Evolutionary conservation across 2,797 vertebrate species (phyloP).

Genomic region (Morus bassanus): DNA sequence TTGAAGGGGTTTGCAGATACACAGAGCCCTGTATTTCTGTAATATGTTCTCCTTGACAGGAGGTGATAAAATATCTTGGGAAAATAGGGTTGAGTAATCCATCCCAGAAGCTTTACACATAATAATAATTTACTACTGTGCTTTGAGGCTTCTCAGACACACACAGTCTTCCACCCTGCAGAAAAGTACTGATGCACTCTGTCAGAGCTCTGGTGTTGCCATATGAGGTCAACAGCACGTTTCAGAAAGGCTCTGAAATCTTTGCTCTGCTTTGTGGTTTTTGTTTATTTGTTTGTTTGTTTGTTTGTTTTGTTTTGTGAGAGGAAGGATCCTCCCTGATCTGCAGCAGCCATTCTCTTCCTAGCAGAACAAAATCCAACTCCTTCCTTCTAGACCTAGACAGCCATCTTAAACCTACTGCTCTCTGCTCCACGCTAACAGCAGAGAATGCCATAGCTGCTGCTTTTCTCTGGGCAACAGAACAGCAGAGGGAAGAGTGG

Average conservation of each 20-base stretch:
- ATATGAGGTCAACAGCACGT: neutral
- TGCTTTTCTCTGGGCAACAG: neutral
- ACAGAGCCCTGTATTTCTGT: neutral
- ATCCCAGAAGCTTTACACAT: neutral
- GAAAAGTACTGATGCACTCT: neutral
- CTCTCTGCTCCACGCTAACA: neutral
- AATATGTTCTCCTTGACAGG: neutral
- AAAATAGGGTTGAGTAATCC: neutral
- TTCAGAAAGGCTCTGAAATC: neutral
- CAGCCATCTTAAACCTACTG: neutral
- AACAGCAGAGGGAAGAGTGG: neutral
- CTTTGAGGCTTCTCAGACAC: neutral
- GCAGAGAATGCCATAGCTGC: neutral
- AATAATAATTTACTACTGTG: neutral
- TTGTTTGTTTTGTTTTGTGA: neutral
- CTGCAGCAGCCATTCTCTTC: neutral
- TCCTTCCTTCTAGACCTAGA: neutral
- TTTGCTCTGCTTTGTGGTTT: neutral
- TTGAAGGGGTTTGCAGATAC: neutral
- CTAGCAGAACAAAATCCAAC: neutral
- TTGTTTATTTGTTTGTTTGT: too few relatives aligned
- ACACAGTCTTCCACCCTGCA: rapidly evolving
- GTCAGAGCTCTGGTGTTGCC: neutral
- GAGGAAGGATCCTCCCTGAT: neutral
- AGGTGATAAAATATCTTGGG: neutral